Evolutionary conservation across 2,113 vertebrate genomes (phyloP).

Genomic region (Rhadina sibilatrix): DNA sequence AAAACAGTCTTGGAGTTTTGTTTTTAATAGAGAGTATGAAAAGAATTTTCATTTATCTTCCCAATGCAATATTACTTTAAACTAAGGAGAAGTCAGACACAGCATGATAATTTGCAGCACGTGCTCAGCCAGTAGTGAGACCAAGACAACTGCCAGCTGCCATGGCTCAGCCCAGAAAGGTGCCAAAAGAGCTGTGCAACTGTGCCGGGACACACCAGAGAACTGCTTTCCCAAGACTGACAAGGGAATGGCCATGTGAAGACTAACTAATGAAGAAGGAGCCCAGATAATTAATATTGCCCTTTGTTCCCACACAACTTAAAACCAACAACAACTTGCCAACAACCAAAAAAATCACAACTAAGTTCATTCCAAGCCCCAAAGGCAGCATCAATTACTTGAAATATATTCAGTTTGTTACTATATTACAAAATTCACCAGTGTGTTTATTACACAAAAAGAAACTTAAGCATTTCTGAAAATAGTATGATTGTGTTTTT

Average conservation of each 20-base stretch:
- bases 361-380: neutral
- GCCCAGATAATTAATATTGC: neutral
- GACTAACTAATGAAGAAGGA: neutral
- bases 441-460: neutral
- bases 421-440: neutral
- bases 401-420: neutral
- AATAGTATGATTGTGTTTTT: neutral
- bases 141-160: neutral
- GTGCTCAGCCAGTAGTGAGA: neutral
- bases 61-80: neutral
- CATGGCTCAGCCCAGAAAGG: neutral
- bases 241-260: neutral
- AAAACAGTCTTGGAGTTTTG: neutral
- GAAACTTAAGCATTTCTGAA: neutral
- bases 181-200: neutral
- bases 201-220: neutral
- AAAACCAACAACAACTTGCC: neutral
- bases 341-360: neutral
- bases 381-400: neutral
- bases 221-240: constrained; percentile 2
- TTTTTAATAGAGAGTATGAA: neutral
- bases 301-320: neutral
- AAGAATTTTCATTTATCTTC: neutral
- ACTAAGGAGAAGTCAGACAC: neutral
- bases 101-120: neutral